Evolutionary conservation across 2,113 vertebrate genomes (phyloP).

Genomic region (Upupa epops): DNA sequence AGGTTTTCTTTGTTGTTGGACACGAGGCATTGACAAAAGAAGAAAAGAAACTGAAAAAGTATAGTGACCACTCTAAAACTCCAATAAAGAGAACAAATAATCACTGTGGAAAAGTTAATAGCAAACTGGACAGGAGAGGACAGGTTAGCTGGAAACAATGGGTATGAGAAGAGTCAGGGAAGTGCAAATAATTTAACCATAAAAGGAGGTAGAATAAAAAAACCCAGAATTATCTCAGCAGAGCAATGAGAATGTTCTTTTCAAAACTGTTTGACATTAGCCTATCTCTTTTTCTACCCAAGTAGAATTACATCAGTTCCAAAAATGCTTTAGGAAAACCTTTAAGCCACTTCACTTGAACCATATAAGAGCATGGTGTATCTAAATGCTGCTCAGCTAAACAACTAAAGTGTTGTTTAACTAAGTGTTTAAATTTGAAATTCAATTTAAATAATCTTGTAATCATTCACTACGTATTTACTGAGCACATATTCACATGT

Average conservation of each 20-base stretch:
- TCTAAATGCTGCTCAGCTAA: neutral
- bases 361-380: neutral
- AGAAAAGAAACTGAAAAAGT: neutral
- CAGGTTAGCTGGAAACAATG: slow-evolving; percentile 11
- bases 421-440: neutral
- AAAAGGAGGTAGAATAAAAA: neutral
- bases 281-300: neutral
- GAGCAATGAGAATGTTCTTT: neutral
- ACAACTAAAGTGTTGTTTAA: neutral
- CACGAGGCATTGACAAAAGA: neutral
- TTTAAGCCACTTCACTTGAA: neutral
- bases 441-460: neutral
- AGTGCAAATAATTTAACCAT: neutral
- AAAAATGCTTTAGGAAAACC: neutral
- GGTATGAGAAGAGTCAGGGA: neutral
- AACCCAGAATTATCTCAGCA: neutral
- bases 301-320: neutral
- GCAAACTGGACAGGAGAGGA: neutral
- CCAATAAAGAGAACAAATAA: neutral
- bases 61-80: neutral
- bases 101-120: neutral
- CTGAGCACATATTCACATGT: neutral
- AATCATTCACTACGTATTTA: neutral
- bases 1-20: neutral
- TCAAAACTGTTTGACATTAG: neutral